These are phyloP conservation scores for Panonychus citri DNA, from an alignment of 1,140 invertebrate species.

Conservation along the genomic window DNA sequence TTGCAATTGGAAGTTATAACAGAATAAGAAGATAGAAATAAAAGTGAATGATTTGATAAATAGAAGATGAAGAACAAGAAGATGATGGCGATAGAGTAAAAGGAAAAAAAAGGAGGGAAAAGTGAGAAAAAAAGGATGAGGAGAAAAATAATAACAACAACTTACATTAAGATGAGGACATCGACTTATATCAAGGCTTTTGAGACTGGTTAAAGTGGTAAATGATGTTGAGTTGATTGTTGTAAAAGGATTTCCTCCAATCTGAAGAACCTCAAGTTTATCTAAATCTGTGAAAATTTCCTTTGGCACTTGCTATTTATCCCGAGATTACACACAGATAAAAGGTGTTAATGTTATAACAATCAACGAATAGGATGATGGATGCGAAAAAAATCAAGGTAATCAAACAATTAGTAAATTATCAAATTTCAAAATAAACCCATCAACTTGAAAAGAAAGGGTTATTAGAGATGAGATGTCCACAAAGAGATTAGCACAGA, in stretches of 20 bases:
- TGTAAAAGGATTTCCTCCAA: constrained; percentile 1
- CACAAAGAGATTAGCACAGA: no score
- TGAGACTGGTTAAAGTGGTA: not conserved
- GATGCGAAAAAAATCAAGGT: not conserved
- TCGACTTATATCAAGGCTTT: not conserved
- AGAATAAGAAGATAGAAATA: no score
- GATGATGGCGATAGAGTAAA: no score
- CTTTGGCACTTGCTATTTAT: not conserved
- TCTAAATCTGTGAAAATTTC: not conserved
- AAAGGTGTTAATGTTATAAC: not conserved
- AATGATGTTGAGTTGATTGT: not conserved
- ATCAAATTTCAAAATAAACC: not conserved
- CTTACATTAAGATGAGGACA: constrained; percentile 2
- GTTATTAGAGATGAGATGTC: no score
- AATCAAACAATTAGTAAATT: not conserved
- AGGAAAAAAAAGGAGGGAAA: not conserved
- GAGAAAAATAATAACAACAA: not conserved
- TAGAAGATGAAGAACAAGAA: no score
- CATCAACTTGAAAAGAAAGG: not conserved
- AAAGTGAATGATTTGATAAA: no score
- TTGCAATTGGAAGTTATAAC: no score
- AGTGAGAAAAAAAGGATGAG: not conserved
- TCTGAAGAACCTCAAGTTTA: not conserved
- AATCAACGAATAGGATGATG: not conserved
- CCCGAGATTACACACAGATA: not conserved